phyloP scores from a whole-genome alignment of 2,888 invertebrate genomes.

The Lasioglossum figueresi region DNA sequence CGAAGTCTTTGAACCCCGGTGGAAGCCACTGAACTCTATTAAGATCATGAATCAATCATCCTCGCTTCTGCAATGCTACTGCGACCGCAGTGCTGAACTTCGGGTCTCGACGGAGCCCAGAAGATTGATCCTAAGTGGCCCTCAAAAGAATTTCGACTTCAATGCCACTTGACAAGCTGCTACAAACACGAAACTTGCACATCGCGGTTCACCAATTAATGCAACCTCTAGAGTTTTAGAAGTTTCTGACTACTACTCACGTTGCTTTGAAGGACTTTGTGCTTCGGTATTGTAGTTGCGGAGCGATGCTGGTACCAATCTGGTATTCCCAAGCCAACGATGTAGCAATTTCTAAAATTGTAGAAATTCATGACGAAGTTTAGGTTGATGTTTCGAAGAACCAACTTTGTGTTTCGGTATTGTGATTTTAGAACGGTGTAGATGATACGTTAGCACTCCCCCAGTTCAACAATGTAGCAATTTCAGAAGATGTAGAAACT shows the following conservation, averaged over 20 bases:
- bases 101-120: neutral
- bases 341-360: neutral
- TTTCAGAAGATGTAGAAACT: no score
- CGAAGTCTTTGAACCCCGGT: conserved; percentile 2
- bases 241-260: neutral
- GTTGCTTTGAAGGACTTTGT: neutral
- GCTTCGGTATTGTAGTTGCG: neutral
- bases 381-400: no score
- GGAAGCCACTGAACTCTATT: neutral
- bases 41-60: conserved; percentile 14
- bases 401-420: no score
- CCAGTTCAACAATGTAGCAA: no score
- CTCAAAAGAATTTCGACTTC: neutral
- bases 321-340: neutral
- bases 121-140: neutral
- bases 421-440: no score
- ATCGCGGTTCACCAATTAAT: neutral
- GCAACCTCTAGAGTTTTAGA: neutral
- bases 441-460: no score
- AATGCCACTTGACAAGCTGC: neutral
- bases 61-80: neutral
- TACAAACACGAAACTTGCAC: neutral
- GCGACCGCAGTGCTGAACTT: neutral
- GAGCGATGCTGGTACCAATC: neutral
- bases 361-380: neutral